These are phyloP conservation scores for Rhyacichthys aspro DNA, from an alignment of 2,797 vertebrate genomes.

Conservation along the genomic window DNA sequence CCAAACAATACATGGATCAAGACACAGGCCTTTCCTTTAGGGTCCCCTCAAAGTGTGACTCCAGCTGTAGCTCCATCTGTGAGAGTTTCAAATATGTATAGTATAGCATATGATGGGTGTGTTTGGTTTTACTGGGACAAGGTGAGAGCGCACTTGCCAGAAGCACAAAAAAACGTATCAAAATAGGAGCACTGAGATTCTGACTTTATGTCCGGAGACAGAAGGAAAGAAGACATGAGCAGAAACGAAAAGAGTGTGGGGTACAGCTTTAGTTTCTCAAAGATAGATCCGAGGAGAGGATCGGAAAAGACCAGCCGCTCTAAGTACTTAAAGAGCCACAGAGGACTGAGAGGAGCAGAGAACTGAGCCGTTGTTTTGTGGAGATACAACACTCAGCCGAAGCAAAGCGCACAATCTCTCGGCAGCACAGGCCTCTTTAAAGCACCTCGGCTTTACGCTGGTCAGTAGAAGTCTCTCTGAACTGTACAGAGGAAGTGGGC, in stretches of 20 bases:
- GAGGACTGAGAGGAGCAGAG: conserved; percentile 20
- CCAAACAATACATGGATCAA: conserved; percentile 53
- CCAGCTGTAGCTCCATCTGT: conserved; percentile 51
- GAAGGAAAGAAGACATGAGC: conserved; percentile 4
- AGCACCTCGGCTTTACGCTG: too few relatives aligned
- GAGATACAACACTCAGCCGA: conserved; percentile 50
- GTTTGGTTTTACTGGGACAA: conserved; percentile 14
- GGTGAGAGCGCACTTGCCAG: conserved; percentile 11
- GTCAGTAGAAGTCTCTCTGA: too few relatives aligned
- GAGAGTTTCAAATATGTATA: too few relatives aligned
- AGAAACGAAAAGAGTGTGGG: conserved; percentile 4
- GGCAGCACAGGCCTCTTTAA: too few relatives aligned
- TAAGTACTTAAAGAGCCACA: conserved; percentile 53
- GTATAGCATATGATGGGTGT: conserved; percentile 14
- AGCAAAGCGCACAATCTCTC: conserved; percentile 48
- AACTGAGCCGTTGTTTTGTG: conserved; percentile 42
- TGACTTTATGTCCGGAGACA: conserved; percentile 42
- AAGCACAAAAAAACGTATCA: conserved; percentile 17
- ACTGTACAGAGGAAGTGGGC: too few relatives aligned
- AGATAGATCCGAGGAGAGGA: conserved; percentile 31
- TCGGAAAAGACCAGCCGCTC: conserved; percentile 39
- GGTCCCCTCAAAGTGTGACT: conserved; percentile 28
- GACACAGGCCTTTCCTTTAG: conserved; percentile 44
- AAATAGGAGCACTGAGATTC: conserved; percentile 14
- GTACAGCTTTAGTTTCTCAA: conserved; percentile 39